These are phyloP conservation scores for Styela clava DNA, from an alignment of 23 tunicate species.

Conservation along the genomic window DNA sequence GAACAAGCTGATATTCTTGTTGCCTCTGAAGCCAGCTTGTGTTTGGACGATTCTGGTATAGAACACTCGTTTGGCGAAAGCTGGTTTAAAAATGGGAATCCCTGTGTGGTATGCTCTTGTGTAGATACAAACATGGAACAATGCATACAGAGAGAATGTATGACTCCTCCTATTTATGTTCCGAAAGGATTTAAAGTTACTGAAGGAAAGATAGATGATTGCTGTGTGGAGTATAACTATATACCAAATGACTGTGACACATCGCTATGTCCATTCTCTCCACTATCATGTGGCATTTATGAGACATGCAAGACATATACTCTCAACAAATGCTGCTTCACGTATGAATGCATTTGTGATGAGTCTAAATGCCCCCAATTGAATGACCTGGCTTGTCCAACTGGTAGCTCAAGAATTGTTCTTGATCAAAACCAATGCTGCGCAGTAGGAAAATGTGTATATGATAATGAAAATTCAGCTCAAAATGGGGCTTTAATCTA, in stretches of 20 bases:
- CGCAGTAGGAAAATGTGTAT: slow-evolving; percentile 82
- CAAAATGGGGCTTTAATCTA: neutral
- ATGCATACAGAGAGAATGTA: slow-evolving; percentile 64
- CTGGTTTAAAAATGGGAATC: slow-evolving; percentile 57
- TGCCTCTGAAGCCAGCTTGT: too few species aligned
- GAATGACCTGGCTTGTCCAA: slow-evolving; percentile 80
- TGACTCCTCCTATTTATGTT: slow-evolving; percentile 73
- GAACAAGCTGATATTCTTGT: too few species aligned
- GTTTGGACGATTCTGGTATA: slow-evolving; percentile 79
- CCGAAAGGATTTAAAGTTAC: slow-evolving; percentile 77
- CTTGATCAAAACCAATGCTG: slow-evolving; percentile 78
- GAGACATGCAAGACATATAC: slow-evolving; percentile 38
- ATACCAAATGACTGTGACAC: slow-evolving; percentile 75
- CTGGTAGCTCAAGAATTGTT: slow-evolving; percentile 55
- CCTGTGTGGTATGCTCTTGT: slow-evolving; percentile 81
- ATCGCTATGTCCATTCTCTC: slow-evolving; percentile 27
- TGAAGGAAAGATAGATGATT: slow-evolving; percentile 66
- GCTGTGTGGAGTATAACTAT: slow-evolving; percentile 63
- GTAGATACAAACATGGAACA: slow-evolving; percentile 36
- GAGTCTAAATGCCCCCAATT: slow-evolving; percentile 62
- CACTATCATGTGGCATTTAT: slow-evolving; percentile 40
- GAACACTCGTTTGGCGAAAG: slow-evolving; percentile 74
- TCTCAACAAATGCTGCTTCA: slow-evolving; percentile 64
- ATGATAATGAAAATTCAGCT: slow-evolving; percentile 10
- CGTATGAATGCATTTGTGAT: slow-evolving; percentile 78